Evolutionary conservation across 2,888 invertebrate genomes (phyloP).

Genomic region (Melanargia galathea): DNA sequence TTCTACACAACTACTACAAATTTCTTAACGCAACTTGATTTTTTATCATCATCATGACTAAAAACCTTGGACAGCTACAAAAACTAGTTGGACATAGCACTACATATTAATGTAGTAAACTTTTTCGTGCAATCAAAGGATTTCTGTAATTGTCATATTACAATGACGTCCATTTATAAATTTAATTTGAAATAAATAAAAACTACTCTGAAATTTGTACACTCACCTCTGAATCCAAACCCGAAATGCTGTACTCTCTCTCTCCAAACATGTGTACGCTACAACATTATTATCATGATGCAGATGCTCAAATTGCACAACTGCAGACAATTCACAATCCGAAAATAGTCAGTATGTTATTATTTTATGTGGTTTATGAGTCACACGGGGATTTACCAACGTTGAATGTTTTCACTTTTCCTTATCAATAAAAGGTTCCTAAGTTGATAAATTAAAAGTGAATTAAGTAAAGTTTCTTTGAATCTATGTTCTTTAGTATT

Average conservation of each 20-base stretch:
- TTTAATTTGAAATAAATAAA: not conserved
- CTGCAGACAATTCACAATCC: not conserved
- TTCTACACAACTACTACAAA: no score
- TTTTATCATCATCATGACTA: no score
- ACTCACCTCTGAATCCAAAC: conserved; percentile 11
- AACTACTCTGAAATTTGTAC: not conserved
- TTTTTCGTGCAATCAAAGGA: not conserved
- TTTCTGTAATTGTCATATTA: not conserved
- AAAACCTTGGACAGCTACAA: no score
- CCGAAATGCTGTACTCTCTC: conserved; percentile 8
- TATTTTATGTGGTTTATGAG: not conserved
- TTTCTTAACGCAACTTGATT: no score
- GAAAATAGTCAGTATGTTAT: not conserved
- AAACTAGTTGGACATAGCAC: no score
- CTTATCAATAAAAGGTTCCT: not conserved
- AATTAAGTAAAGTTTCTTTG: not conserved
- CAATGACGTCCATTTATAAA: not conserved
- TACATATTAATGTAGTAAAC: not conserved
- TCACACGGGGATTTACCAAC: conserved; percentile 16
- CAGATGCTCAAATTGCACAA: conserved; percentile 1
- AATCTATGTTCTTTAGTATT: not conserved
- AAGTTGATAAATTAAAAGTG: no score
- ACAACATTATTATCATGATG: not conserved
- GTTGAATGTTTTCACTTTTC: not conserved
- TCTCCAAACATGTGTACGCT: conserved; percentile 16